phyloP scores from a whole-genome alignment of 92 coral and sea anemone genomes.

The Chrysogorgia sp. region DNA sequence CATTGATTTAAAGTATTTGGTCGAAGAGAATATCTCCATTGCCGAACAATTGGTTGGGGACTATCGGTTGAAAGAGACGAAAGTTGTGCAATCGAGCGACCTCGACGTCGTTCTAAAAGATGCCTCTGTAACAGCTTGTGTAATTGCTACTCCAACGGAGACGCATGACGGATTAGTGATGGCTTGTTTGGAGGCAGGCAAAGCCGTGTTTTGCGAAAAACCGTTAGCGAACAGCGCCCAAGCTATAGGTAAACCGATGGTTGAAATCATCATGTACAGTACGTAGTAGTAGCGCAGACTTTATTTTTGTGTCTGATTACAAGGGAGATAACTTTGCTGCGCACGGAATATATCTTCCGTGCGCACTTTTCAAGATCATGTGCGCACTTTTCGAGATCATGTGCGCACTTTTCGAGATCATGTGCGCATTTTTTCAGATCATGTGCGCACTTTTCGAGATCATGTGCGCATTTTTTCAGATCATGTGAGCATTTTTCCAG shows the following conservation, averaged over 20 bases:
- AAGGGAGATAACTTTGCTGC: too few species aligned
- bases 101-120: constrained; percentile 59
- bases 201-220: constrained; percentile 95
- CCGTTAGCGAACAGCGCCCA: constrained; percentile 72
- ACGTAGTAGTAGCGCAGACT: too few species aligned
- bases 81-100: constrained; percentile 59
- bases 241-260: constrained; percentile 65
- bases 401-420: too few species aligned
- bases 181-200: constrained; percentile 72
- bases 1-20: constrained; percentile 71
- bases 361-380: too few species aligned
- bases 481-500: too few species aligned
- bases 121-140: constrained; percentile 64
- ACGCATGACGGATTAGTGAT: constrained; percentile 73
- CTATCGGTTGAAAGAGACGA: constrained; percentile 48
- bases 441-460: too few species aligned
- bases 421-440: too few species aligned
- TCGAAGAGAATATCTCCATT: constrained; percentile 69
- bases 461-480: too few species aligned
- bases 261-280: too few species aligned
- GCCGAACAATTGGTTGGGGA: constrained; percentile 64
- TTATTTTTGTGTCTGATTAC: too few species aligned
- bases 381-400: too few species aligned
- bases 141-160: constrained; percentile 82
- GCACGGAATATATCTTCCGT: too few species aligned